A percentile compares a stretch with the other conserved stretches of the same genome.
phyloP scores from a whole-genome alignment of 2,888 invertebrate genomes.

The Cacoxenus indagator region DNA sequence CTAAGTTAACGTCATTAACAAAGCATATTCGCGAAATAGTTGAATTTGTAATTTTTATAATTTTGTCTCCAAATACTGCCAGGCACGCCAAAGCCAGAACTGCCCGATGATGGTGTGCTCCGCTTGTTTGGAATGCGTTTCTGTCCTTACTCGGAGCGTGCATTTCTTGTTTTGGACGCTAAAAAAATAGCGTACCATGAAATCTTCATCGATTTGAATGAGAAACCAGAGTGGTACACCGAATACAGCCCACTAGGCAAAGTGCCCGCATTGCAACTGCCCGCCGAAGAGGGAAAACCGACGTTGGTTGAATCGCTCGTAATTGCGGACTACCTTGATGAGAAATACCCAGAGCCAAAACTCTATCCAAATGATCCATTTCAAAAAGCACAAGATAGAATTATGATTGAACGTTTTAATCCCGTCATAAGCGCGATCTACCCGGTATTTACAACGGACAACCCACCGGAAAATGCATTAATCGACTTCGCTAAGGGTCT shows the following conservation, averaged over 20 bases:
- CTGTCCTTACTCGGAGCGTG: constrained; percentile 86
- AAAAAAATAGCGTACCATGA: constrained; percentile 84
- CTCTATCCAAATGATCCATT: constrained; percentile 74
- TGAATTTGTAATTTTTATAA: no score
- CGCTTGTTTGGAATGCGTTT: constrained; percentile 87
- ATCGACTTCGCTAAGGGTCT: constrained; percentile 70
- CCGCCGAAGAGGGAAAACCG: constrained; percentile 72
- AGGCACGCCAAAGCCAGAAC: constrained; percentile 79
- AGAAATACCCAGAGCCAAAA: constrained; percentile 78
- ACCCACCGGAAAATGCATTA: constrained; percentile 11
- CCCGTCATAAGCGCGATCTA: constrained; percentile 50
- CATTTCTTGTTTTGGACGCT: constrained; percentile 81
- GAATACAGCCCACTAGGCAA: constrained; percentile 77
- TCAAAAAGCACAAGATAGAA: constrained; percentile 68
- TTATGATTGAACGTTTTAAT: constrained; percentile 67
- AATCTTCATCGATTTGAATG: constrained; percentile 80
- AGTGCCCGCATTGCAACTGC: constrained; percentile 83
- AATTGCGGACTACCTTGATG: constrained; percentile 85
- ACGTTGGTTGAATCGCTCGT: constrained; percentile 85
- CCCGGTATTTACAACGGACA: constrained; percentile 9
- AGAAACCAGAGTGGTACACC: constrained; percentile 88
- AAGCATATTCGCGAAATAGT: no score
- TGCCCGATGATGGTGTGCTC: constrained; percentile 75
- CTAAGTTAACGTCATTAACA: no score
- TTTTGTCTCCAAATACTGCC: no score